A percentile compares a stretch with the other conserved stretches of the same genome.
Conservation (phyloP, 2,888 invertebrate species). For the Xanthostigma xanthostigma region DNA sequence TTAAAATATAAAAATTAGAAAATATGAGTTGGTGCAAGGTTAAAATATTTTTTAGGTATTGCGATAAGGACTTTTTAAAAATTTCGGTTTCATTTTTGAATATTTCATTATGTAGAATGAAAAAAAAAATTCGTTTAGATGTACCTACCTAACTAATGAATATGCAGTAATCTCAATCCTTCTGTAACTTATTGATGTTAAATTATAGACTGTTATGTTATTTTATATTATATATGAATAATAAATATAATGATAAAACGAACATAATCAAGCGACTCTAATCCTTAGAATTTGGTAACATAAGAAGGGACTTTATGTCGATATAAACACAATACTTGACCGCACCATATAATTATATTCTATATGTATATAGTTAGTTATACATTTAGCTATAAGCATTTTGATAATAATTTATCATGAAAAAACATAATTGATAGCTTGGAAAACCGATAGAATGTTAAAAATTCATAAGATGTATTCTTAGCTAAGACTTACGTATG, state of each 20-base stretch:
- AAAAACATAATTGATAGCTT: slow-evolving; percentile 3
- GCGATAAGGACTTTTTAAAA: too few relatives aligned
- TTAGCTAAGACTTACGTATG: neutral
- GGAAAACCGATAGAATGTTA: slow-evolving; percentile 1
- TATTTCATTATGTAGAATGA: too few relatives aligned
- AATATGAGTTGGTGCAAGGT: too few relatives aligned
- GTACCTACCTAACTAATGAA: too few relatives aligned
- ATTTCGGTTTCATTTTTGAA: too few relatives aligned
- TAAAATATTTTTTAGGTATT: too few relatives aligned
- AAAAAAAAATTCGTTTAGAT: too few relatives aligned
- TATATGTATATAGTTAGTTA: neutral
- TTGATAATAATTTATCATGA: slow-evolving; percentile 1
- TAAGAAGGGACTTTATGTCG: neutral
- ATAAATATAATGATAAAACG: slow-evolving; percentile 1
- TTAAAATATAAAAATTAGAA: too few relatives aligned
- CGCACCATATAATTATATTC: slow-evolving; percentile 1
- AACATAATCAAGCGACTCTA: neutral
- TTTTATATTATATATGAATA: neutral
- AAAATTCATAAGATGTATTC: neutral
- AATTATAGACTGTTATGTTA: neutral
- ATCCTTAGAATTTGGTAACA: neutral
- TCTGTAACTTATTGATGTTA: neutral
- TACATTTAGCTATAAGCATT: slow-evolving; percentile 1
- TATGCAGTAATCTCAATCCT: too few relatives aligned
- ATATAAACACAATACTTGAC: neutral